Evolutionary conservation across 2,113 vertebrate species (phyloP).

Genomic region (Puntigrus tetrazona): DNA sequence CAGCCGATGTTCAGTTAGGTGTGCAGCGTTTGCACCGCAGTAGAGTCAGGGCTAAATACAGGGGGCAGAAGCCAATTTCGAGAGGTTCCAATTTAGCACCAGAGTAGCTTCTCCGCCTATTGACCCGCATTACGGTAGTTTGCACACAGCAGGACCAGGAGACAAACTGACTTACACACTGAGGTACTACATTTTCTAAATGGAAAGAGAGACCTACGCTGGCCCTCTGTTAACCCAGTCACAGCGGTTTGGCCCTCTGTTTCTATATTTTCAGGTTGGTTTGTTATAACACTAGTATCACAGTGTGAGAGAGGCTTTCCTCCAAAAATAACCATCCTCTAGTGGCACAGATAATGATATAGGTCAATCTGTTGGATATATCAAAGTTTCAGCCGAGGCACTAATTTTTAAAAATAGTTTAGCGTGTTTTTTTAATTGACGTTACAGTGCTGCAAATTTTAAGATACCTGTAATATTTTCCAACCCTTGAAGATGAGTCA

Average conservation of each 20-base stretch:
- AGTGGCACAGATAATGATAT: constrained; percentile 24
- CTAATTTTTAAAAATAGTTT: not conserved
- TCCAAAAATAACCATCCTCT: constrained; percentile 6
- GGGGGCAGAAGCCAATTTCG: constrained; percentile 54
- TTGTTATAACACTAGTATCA: not conserved
- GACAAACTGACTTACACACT: constrained; percentile 22
- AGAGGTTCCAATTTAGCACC: constrained; percentile 46
- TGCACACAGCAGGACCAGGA: constrained; percentile 34
- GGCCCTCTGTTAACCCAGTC: constrained; percentile 34
- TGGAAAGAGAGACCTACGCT: constrained; percentile 19
- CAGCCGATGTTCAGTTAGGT: constrained; percentile 20
- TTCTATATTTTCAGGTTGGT: not conserved
- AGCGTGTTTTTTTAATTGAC: not conserved
- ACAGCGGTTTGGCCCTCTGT: not conserved
- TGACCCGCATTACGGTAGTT: constrained; percentile 54
- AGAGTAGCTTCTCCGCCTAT: constrained; percentile 25
- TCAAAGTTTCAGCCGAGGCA: not conserved
- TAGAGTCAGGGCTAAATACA: constrained; percentile 45
- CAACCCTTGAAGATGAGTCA: not conserved
- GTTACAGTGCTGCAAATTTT: not conserved
- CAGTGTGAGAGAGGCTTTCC: not conserved
- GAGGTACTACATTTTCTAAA: constrained; percentile 21
- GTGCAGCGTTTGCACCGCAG: constrained; percentile 16
- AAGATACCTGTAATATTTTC: not conserved
- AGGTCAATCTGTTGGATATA: constrained; percentile 2